Percentiles rank a stretch among this genome's conserved stretches.
These are phyloP conservation scores for Pseudomugil gertrudae DNA, from an alignment of 2,797 vertebrate genomes.

Conservation along the genomic window DNA sequence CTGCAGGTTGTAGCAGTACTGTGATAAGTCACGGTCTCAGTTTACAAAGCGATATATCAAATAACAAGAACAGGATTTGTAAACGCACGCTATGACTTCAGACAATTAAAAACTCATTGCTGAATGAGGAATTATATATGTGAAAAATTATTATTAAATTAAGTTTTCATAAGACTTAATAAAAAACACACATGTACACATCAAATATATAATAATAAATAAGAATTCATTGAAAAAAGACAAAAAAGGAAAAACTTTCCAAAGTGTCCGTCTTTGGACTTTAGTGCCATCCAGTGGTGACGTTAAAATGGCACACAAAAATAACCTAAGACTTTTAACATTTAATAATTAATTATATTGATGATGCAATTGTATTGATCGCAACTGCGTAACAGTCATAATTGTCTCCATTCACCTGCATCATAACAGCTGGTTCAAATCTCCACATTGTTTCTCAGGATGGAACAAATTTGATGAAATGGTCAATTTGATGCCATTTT, in stretches of 20 bases:
- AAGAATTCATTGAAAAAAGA: background rate
- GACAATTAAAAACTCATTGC: background rate
- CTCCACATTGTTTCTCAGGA: background rate
- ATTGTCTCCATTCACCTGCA: background rate
- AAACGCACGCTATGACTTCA: background rate
- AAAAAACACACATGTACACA: too few relatives aligned
- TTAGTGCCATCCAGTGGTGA: conserved; percentile 13
- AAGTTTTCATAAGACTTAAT: background rate
- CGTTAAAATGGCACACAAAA: background rate
- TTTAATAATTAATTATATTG: background rate
- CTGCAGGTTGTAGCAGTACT: too few relatives aligned
- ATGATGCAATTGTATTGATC: background rate
- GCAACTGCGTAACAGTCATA: background rate
- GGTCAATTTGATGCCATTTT: background rate
- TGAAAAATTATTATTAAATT: background rate
- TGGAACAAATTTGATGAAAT: background rate
- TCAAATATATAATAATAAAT: background rate
- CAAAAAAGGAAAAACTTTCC: too few relatives aligned
- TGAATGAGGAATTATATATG: background rate
- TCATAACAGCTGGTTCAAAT: background rate
- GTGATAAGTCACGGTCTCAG: background rate
- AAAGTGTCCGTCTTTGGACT: too few relatives aligned
- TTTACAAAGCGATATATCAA: background rate
- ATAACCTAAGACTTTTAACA: background rate
- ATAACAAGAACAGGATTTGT: background rate